Evolutionary conservation across 2,113 vertebrate genomes (phyloP).

Genomic region (Leucosticte australis): DNA sequence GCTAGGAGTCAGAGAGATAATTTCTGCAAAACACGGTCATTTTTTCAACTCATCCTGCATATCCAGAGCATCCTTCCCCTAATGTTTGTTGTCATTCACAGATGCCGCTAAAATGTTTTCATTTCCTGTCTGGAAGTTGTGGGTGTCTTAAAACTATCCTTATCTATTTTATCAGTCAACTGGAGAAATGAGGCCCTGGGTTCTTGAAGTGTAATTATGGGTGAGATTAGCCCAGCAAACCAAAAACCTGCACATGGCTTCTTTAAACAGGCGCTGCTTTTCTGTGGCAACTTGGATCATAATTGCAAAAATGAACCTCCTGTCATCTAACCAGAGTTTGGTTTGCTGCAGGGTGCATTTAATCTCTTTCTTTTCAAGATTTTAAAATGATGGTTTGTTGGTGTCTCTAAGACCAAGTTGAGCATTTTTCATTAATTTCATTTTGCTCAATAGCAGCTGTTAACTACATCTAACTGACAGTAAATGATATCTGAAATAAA

Average conservation of each 20-base stretch:
- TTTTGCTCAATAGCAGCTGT: neutral
- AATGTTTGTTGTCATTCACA: neutral
- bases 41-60: neutral
- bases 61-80: fast-evolving
- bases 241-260: neutral
- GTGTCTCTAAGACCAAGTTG: neutral
- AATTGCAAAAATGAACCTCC: neutral
- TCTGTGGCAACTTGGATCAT: neutral
- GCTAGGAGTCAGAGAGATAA: neutral
- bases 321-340: neutral
- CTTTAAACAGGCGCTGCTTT: neutral
- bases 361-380: neutral
- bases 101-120: neutral
- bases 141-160: neutral
- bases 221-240: neutral
- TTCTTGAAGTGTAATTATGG: neutral
- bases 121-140: neutral
- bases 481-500: neutral
- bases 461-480: neutral
- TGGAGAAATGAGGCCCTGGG: neutral
- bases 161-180: neutral
- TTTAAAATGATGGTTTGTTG: neutral
- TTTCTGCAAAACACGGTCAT: neutral
- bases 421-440: neutral
- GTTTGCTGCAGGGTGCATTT: neutral